Evolutionary conservation across 2,888 invertebrate genomes (phyloP).

Genomic region (Parnassius mnemosyne): DNA sequence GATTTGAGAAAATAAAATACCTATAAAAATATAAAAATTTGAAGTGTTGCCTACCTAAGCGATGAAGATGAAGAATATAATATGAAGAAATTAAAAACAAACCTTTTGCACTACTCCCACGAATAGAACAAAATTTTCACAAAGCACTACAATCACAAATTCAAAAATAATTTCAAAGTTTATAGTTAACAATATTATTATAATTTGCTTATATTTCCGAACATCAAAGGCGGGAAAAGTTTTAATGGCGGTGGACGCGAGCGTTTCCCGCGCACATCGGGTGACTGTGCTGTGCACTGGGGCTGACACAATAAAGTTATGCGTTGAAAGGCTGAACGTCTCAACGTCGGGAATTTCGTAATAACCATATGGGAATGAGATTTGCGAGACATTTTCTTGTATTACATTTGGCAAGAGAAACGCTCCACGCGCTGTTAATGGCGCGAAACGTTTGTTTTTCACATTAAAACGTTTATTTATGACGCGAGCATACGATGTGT

Average conservation of each 20-base stretch:
- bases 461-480: slow-evolving; percentile 27
- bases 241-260: slow-evolving; percentile 46
- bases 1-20: too few relatives aligned
- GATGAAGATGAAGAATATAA: too few relatives aligned
- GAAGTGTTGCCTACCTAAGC: too few relatives aligned
- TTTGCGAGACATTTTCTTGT: slow-evolving; percentile 52
- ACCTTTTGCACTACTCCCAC: slow-evolving; percentile 9
- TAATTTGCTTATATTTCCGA: slow-evolving; percentile 26
- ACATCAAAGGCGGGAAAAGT: slow-evolving; percentile 42
- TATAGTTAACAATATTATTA: slow-evolving; percentile 12
- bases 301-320: slow-evolving; percentile 68
- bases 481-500: slow-evolving; percentile 34
- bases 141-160: slow-evolving; percentile 14
- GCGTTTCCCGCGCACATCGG: slow-evolving; percentile 57
- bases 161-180: slow-evolving; percentile 10
- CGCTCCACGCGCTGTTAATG: slow-evolving; percentile 51
- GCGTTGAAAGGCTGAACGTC: slow-evolving; percentile 49
- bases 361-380: slow-evolving; percentile 48
- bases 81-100: slow-evolving; percentile 6
- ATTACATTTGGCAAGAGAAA: slow-evolving; percentile 58
- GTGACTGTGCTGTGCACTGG: slow-evolving; percentile 46
- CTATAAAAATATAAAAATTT: too few relatives aligned
- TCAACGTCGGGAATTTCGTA: slow-evolving; percentile 54
- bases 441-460: slow-evolving; percentile 35
- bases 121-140: slow-evolving; percentile 1